Evolutionary conservation across 1,140 invertebrate genomes (phyloP), one percentile per base, ranked within the genome.

Genomic region (Palaemon carinicauda): DNA sequence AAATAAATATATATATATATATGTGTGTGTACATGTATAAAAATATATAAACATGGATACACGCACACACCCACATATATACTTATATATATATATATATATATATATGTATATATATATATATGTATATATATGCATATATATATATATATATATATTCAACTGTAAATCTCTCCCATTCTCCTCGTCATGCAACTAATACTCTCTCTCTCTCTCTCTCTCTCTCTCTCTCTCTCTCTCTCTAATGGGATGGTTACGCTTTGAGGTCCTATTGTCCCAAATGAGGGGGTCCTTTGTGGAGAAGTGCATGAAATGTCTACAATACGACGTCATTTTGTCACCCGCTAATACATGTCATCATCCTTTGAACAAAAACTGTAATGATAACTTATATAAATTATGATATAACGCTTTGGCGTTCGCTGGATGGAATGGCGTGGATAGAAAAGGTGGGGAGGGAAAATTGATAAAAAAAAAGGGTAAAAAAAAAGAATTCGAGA

Each of bases 131-230:
- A 19, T 56, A 31, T 33, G 17, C 31, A 33, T 33, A 69, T 65
- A 81, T 24, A 50, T 56, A 54, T 60, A 7, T 54, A 60, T 80
- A 80, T 27, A 54, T 51, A 80, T 79, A 52, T 33, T 1, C n/a
- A 41, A 41, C 29, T 51, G 74, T 51, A n/a, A n/a, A 9, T 54
- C 19, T 41, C 27, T 29, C 50, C 52, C 79, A 53, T 51, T 77
- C 3, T 77, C 74, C 50, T 4, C 50, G n/a, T n/a, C n/a, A n/a
- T n/a, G n/a, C n/a, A n/a, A n/a, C n/a, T n/a, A n/a, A n/a, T n/a
- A n/a, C 74, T 77, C 33, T 77, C 74, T 77, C 33, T 77, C 74
- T 77, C 33, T 77, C 74, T 77, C 33, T 77, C 74, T 77, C 33
- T 77, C 41, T 41, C 33, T 41, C 74, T 33, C 9, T 29, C 21